Evolutionary conservation across 1,140 invertebrate species (phyloP).

Genomic region (Neotoxoptera formosana): DNA sequence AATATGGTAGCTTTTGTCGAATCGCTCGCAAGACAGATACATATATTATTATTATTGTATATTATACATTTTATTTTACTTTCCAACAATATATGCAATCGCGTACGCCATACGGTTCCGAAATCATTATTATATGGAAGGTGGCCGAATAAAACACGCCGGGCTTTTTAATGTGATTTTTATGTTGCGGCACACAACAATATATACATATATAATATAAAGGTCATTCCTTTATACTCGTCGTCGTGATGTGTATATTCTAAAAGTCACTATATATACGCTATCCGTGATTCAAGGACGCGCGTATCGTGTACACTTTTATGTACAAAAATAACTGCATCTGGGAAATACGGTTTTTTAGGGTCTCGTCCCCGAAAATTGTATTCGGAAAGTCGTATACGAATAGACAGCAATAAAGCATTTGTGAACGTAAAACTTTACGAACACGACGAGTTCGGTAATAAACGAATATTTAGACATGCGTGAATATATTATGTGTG

Average conservation of each 20-base stretch:
- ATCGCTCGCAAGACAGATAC: neutral
- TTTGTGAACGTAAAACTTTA: neutral
- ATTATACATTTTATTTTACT: neutral
- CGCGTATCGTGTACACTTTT: neutral
- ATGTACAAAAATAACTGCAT: neutral
- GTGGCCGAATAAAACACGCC: neutral
- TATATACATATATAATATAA: neutral
- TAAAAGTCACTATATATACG: neutral
- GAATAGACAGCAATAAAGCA: neutral
- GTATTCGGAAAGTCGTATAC: neutral
- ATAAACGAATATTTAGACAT: neutral
- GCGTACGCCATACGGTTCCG: neutral
- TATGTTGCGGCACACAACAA: neutral
- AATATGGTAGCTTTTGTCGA: neutral
- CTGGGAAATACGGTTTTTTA: neutral
- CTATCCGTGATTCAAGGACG: neutral
- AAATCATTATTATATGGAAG: neutral
- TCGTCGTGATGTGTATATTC: neutral
- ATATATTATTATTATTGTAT: neutral
- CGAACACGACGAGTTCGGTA: neutral
- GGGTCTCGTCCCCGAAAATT: neutral
- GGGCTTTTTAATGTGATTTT: slow-evolving; percentile 10
- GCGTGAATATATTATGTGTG: neutral
- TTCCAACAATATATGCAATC: neutral
- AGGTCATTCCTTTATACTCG: slow-evolving; percentile 12